These are phyloP conservation scores for Sicus ferrugineus DNA, from an alignment of 2,888 invertebrate genomes.

Conservation along the genomic window DNA sequence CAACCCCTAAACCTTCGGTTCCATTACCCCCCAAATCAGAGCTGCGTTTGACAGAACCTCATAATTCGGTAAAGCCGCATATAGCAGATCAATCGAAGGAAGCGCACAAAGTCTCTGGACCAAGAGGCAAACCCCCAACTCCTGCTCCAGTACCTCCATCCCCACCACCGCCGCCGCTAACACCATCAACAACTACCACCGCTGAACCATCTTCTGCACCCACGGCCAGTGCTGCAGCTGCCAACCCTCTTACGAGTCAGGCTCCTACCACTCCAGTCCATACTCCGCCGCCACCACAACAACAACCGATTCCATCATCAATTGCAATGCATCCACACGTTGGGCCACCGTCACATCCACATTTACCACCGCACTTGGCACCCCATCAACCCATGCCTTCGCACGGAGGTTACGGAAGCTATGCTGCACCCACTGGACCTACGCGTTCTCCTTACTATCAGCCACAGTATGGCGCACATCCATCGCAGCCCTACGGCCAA, in stretches of 20 bases:
- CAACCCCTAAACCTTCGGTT: constrained; percentile 59
- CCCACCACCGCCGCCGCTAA: constrained; percentile 30
- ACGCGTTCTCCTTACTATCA: constrained; percentile 63
- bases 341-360: constrained; percentile 53
- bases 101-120: constrained; percentile 25
- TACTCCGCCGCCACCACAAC: constrained; percentile 43
- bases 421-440: constrained; percentile 59
- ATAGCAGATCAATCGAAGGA: background rate
- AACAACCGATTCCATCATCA: constrained; percentile 68
- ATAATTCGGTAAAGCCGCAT: background rate
- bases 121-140: constrained; percentile 41
- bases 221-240: constrained; percentile 37
- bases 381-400: constrained; percentile 59
- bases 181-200: constrained; percentile 35
- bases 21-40: constrained; percentile 50
- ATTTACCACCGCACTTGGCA: constrained; percentile 58
- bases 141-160: constrained; percentile 32
- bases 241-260: constrained; percentile 47
- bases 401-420: constrained; percentile 60
- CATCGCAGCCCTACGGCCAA: constrained; percentile 60
- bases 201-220: constrained; percentile 33
- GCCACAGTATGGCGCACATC: constrained; percentile 63
- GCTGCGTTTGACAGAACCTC: constrained; percentile 34
- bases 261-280: constrained; percentile 30
- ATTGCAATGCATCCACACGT: constrained; percentile 61